Conservation (phyloP, 2,797 vertebrate species). For the Tinamus major region DNA sequence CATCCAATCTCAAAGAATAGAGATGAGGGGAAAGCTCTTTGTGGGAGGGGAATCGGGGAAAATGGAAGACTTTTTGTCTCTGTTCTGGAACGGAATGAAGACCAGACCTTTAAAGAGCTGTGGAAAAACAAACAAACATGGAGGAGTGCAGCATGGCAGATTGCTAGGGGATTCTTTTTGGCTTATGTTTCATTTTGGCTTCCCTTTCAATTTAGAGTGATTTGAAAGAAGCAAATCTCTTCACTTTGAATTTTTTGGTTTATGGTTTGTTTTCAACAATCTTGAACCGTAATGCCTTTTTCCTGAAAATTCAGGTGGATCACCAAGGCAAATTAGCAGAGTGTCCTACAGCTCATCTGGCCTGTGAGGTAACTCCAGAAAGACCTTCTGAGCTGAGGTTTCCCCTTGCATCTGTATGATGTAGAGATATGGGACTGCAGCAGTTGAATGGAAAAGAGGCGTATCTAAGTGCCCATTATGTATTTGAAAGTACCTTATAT, state of each 20-base stretch:
- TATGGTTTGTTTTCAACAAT: too few relatives aligned
- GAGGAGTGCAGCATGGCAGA: neutral
- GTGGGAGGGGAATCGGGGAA: too few relatives aligned
- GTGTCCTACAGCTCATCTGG: neutral
- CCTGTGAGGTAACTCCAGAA: neutral
- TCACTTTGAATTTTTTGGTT: too few relatives aligned
- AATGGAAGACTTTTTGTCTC: neutral
- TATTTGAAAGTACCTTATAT: neutral
- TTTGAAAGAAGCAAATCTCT: neutral
- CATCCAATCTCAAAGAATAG: too few relatives aligned
- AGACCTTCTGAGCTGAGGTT: neutral
- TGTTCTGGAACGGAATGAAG: neutral
- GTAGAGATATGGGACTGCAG: neutral
- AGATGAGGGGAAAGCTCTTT: rapidly evolving
- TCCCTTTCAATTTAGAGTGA: neutral
- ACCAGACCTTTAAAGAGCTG: neutral
- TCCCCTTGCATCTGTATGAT: neutral
- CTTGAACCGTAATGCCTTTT: neutral
- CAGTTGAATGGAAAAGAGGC: neutral
- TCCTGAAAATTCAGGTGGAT: neutral
- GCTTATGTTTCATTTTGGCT: conserved; percentile 43
- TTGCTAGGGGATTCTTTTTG: conserved; percentile 4
- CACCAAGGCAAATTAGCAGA: neutral
- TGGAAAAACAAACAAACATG: neutral
- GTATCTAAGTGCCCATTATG: neutral